Evolutionary conservation across 2,888 invertebrate species (phyloP).

Genomic region (Chrysodeixis includens): DNA sequence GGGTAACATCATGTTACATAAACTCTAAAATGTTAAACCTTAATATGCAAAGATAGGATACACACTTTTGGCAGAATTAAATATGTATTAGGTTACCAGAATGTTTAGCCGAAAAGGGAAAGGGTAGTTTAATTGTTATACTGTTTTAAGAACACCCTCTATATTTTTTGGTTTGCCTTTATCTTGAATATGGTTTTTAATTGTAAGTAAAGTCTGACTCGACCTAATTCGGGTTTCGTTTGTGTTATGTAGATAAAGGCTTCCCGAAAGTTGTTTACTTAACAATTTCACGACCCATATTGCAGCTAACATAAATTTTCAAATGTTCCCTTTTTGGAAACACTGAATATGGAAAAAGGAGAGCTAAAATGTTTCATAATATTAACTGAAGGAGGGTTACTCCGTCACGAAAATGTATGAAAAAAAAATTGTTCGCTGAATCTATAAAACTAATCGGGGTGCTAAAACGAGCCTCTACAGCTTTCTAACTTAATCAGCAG

Average conservation of each 20-base stretch:
- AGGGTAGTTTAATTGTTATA: not conserved
- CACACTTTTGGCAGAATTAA: constrained; percentile 30
- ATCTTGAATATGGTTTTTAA: not conserved
- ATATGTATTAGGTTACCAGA: constrained; percentile 9
- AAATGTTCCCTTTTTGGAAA: no score
- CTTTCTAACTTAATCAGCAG: no score
- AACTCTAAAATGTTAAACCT: constrained; percentile 36
- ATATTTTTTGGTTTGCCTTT: not conserved
- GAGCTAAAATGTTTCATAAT: no score
- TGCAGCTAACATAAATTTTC: no score
- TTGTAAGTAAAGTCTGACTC: not conserved
- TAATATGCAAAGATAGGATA: constrained; percentile 42
- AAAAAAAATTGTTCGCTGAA: no score
- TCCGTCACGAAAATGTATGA: no score
- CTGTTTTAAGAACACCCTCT: constrained; percentile 10
- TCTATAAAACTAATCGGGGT: no score
- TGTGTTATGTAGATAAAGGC: not conserved
- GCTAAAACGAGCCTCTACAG: not conserved
- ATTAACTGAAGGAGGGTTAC: no score
- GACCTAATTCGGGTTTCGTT: not conserved
- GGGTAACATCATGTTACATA: constrained; percentile 21
- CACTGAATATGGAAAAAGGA: no score
- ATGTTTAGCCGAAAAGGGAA: constrained; percentile 23
- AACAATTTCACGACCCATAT: no score
- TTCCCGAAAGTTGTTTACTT: not conserved